Percentiles rank a stretch among this genome's conserved stretches.
phyloP scores from a whole-genome alignment of 2,113 vertebrate species.

The Stomatorhinus ivindoensis region DNA sequence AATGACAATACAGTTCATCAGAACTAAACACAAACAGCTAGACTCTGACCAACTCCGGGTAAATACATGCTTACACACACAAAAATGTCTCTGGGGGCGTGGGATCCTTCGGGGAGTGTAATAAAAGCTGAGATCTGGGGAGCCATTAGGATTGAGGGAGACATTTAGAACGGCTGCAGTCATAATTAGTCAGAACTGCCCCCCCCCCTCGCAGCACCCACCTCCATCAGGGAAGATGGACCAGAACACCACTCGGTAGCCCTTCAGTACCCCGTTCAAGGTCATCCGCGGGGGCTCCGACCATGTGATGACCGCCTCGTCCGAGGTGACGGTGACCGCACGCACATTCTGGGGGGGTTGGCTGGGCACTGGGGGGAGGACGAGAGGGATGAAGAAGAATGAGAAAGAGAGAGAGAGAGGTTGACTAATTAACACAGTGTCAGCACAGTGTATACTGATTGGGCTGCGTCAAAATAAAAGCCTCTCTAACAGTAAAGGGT shows the following conservation, averaged over 20 bases:
- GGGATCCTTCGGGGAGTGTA: background rate
- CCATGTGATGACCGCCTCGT: constrained; percentile 93
- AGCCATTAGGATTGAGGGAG: background rate
- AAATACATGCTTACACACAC: constrained; percentile 21
- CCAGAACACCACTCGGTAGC: constrained; percentile 97
- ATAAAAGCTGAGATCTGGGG: background rate
- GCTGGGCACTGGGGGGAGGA: constrained; percentile 75
- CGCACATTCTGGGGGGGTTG: constrained; percentile 92
- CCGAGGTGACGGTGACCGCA: constrained; percentile 91
- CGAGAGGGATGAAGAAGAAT: background rate
- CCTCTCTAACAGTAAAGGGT: background rate
- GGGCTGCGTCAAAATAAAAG: background rate
- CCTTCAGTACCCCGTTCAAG: constrained; percentile 93
- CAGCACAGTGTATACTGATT: background rate
- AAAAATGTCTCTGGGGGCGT: constrained; percentile 13
- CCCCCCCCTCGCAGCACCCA: constrained; percentile 64
- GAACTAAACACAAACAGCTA: background rate
- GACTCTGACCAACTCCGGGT: background rate
- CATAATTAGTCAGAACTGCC: constrained; percentile 59
- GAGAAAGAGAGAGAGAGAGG: background rate
- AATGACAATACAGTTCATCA: background rate
- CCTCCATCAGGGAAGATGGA: constrained; percentile 93
- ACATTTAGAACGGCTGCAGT: constrained; percentile 53
- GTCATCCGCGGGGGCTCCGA: constrained; percentile 89
- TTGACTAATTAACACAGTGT: background rate